Evolutionary conservation across 2,888 invertebrate species (phyloP), one percentile per base, ranked within the genome.

Genomic region (Lasioglossum calceatum): DNA sequence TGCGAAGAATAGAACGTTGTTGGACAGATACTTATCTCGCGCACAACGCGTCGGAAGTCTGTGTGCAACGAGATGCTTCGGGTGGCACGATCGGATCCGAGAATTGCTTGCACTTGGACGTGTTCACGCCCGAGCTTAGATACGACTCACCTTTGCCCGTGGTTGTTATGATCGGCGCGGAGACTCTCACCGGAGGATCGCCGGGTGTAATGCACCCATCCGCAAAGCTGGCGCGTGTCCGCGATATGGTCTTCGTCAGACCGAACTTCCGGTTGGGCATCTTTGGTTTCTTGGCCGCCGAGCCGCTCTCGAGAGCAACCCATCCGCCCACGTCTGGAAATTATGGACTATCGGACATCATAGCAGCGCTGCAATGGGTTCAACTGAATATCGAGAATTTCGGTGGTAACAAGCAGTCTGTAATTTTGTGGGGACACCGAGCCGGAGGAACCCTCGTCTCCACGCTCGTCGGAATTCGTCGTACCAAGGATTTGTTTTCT

Each of bases 381-480:
- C 96, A 98, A 85, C 95, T 97, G 89, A 98, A 98, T 94, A 98
- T 98, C 73, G 97, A 97, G 82, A 97, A 98, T 94, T 98, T 98
- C 93, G 98, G 98, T 0, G 98, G 98, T 0, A 97, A 98, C 94
- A 96, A 97, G 1, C 96, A 96, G 1, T 96, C 97, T 4, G 98
- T 99, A 0, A 98, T 98, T 0, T 93, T 99, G 61, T 96, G 98
- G 92, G 99, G 98, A 0, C 98, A 98, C 93, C 96, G 98, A 39
- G 98, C 98, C 0, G 98, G 98, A 1, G 98, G 97, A 0, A 98
- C 98, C 0, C 95, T 98, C 23, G 97, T 98, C 0, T 97, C 98
- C 0, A 97, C 98, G 0, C 95, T 98, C 67, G 96, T 97, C 93
- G 95, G 97, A 88, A 94, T 96, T 19, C 97, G 94, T 89, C 95